Evolutionary conservation across 2,888 invertebrate genomes (phyloP).

Genomic region (Acleris cristana): DNA sequence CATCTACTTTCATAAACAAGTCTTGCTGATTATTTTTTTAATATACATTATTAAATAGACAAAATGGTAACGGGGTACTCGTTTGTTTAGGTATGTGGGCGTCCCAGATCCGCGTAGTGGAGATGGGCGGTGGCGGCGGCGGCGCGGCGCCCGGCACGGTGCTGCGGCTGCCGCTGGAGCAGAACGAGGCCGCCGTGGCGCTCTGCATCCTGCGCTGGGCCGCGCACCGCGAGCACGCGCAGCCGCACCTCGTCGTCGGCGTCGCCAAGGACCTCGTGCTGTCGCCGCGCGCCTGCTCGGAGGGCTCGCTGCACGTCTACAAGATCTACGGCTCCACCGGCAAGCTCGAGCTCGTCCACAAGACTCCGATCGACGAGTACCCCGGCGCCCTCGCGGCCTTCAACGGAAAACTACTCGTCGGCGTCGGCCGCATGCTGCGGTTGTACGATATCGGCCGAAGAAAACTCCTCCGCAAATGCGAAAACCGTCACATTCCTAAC

Average conservation of each 20-base stretch:
- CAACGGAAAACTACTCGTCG: conserved; percentile 95
- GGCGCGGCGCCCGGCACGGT: conserved; percentile 87
- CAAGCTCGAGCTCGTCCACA: conserved; percentile 95
- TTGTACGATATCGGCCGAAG: conserved; percentile 97
- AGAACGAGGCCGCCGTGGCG: conserved; percentile 98
- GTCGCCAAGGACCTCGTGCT: conserved; percentile 95
- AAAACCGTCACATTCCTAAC: conserved; percentile 98
- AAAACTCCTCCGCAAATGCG: conserved; percentile 98
- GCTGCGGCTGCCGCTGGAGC: conserved; percentile 91
- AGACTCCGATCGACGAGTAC: conserved; percentile 96
- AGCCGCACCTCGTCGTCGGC: conserved; percentile 90
- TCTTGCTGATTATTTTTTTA: background rate
- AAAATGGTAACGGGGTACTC: background rate
- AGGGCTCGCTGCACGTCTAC: conserved; percentile 95
- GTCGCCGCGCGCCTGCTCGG: conserved; percentile 92
- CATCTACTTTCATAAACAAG: conserved; percentile 45
- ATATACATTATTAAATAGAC: background rate
- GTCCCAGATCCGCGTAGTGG: conserved; percentile 93
- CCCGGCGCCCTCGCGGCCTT: conserved; percentile 95
- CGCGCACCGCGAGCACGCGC: conserved; percentile 72
- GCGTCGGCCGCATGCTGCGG: conserved; percentile 95
- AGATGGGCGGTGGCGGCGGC: conserved; percentile 86
- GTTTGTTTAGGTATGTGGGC: conserved; percentile 94
- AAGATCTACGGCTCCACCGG: conserved; percentile 90
- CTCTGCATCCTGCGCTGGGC: conserved; percentile 92